phyloP scores from a whole-genome alignment of 2,797 vertebrate species.

The Sebastiscus tertius region DNA sequence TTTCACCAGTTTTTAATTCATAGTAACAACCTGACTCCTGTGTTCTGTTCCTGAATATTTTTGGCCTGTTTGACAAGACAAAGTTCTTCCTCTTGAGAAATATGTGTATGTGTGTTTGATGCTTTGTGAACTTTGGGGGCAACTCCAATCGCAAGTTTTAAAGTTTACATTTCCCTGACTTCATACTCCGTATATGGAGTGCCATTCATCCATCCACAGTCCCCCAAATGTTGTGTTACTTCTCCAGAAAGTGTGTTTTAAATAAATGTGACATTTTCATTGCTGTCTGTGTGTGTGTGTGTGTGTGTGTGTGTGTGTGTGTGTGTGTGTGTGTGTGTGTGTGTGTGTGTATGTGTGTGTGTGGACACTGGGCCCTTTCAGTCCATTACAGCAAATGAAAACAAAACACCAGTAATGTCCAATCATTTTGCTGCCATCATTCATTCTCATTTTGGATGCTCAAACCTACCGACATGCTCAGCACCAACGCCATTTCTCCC shows the following conservation, averaged over 20 bases:
- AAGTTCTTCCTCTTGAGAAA: neutral
- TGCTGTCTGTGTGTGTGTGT: neutral
- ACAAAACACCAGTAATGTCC: conserved; percentile 46
- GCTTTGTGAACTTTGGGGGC: neutral
- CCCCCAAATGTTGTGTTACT: neutral
- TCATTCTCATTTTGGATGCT: conserved; percentile 45
- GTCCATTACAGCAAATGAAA: conserved; percentile 59
- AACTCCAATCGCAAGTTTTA: neutral
- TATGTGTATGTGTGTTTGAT: no score
- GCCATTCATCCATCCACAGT: neutral
- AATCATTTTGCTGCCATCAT: conserved; percentile 47
- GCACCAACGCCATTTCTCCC: conserved; percentile 15
- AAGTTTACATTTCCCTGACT: neutral
- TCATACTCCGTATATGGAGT: neutral
- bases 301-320: neutral
- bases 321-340: neutral
- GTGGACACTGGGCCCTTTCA: neutral
- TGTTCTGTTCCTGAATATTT: no score
- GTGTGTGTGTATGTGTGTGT: neutral
- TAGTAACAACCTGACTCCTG: no score
- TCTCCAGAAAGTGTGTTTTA: neutral
- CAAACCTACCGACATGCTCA: neutral
- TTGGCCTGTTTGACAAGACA: no score
- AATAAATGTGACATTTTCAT: conserved; percentile 40
- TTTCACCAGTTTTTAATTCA: no score